phyloP scores from a whole-genome alignment of 2,113 vertebrate species.

The Brienomyrus longianalis region DNA sequence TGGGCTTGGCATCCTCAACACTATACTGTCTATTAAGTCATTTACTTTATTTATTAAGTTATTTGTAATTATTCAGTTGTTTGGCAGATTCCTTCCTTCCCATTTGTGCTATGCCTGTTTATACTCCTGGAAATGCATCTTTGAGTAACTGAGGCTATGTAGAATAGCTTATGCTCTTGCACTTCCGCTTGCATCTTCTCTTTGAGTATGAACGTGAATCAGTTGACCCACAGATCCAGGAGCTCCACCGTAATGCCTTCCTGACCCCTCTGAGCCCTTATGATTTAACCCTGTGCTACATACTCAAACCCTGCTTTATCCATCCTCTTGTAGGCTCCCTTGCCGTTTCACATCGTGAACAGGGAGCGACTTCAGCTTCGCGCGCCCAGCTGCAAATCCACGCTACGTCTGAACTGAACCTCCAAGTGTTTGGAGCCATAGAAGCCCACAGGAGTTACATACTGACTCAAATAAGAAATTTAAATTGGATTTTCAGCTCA shows the following conservation, averaged over 20 bases:
- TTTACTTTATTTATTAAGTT: neutral
- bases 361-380: neutral
- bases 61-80: neutral
- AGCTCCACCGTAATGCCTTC: neutral
- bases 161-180: neutral
- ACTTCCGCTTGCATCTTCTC: neutral
- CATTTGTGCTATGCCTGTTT: neutral
- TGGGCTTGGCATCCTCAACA: neutral
- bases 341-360: neutral
- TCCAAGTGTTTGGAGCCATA: neutral
- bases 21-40: neutral
- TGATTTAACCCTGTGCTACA: neutral
- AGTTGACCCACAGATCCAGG: neutral
- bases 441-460: neutral
- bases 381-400: neutral
- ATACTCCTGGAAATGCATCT: neutral
- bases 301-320: neutral
- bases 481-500: constrained; percentile 11
- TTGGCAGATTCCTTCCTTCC: neutral
- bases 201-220: neutral
- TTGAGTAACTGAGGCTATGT: neutral
- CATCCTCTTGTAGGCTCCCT: neutral
- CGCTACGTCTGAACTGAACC: neutral
- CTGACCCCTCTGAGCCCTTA: neutral
- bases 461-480: neutral